Percentiles rank a stretch among this genome's conserved stretches.
phyloP scores from a whole-genome alignment of 2,888 invertebrate species.

The Gryllus longicercus region DNA sequence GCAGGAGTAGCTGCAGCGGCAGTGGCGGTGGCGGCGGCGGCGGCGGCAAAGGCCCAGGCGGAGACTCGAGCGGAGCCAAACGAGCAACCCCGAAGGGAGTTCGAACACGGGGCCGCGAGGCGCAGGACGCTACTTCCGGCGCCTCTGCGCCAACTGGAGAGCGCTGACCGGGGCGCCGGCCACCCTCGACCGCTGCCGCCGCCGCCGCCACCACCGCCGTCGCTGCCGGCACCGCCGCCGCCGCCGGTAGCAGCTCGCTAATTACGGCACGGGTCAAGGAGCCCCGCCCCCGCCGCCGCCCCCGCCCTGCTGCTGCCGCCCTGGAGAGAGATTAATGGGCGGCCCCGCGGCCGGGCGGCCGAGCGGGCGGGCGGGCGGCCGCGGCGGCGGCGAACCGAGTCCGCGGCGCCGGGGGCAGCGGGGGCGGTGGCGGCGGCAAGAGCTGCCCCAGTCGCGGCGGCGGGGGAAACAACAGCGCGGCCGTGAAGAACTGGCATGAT shows the following conservation, averaged over 20 bases:
- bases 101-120: conserved; percentile 17
- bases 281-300: neutral
- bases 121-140: neutral
- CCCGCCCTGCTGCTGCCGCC: neutral
- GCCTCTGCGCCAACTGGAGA: neutral
- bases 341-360: neutral
- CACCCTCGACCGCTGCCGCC: neutral
- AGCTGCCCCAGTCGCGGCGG: too few relatives aligned
- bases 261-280: conserved; percentile 17
- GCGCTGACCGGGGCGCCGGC: neutral
- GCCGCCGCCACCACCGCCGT: neutral
- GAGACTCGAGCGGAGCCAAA: neutral
- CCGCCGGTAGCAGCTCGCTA: conserved; percentile 17
- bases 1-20: too few relatives aligned
- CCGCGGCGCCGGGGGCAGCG: neutral
- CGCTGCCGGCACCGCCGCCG: neutral
- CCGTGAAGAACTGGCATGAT: too few relatives aligned
- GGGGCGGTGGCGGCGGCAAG: neutral
- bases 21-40: neutral
- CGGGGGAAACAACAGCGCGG: too few relatives aligned
- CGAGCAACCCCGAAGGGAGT: conserved; percentile 17
- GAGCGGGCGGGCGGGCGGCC: neutral
- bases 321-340: conserved; percentile 1
- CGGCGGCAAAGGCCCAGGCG: neutral
- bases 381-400: neutral